These are phyloP conservation scores for Hyppa rectilinea DNA, from an alignment of 2,888 invertebrate genomes.

Conservation along the genomic window DNA sequence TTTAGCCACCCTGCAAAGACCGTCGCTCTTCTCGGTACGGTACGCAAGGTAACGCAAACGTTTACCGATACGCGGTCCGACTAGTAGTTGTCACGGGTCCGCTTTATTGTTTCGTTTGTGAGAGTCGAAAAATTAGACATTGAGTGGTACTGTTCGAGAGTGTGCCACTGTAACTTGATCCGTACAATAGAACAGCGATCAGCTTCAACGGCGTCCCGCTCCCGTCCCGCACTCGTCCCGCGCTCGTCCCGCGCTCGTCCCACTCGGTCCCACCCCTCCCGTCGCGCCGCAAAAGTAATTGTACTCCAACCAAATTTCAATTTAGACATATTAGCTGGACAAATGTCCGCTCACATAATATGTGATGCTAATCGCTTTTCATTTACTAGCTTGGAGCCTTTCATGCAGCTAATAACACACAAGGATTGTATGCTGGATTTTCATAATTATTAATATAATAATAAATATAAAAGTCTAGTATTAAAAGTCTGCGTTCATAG, in stretches of 20 bases:
- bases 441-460: constrained; percentile 10
- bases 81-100: neutral
- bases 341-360: constrained; percentile 33
- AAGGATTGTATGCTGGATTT: neutral
- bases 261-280: neutral
- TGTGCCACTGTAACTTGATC: neutral
- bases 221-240: neutral
- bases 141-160: neutral
- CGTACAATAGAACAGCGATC: constrained; percentile 34
- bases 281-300: constrained; percentile 40
- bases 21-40: too few species aligned
- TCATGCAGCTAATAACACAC: neutral
- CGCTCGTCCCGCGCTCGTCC: neutral
- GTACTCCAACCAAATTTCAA: constrained; percentile 49
- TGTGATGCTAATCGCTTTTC: constrained; percentile 42
- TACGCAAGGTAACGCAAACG: too few species aligned
- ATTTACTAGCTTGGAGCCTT: constrained; percentile 7
- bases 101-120: neutral
- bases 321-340: constrained; percentile 50
- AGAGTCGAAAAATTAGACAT: neutral
- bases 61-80: too few species aligned
- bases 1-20: too few species aligned
- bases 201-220: neutral
- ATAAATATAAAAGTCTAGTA: too few species aligned
- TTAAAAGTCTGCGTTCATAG: neutral